Conservation (phyloP, 2,113 vertebrate species). For the Clupea harengus region DNA sequence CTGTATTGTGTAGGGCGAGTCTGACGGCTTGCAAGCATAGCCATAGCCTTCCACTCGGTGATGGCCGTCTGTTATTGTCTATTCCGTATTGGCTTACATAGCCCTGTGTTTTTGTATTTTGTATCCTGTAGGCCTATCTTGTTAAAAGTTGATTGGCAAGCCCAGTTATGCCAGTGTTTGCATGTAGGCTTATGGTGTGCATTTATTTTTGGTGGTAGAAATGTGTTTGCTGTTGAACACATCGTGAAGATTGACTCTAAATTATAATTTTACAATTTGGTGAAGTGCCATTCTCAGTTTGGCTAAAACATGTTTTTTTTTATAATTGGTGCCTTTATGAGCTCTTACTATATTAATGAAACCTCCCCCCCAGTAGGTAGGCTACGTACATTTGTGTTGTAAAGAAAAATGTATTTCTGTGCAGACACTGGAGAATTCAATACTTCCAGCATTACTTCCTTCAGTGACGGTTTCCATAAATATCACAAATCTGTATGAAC, state of each 20-base stretch:
- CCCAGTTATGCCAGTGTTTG: not conserved
- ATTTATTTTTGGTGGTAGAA: not conserved
- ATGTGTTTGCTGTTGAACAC: not conserved
- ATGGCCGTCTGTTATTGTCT: constrained; percentile 11
- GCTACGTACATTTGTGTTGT: not conserved
- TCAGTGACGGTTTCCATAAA: not conserved
- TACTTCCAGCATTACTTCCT: not conserved
- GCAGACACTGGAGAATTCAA: not conserved
- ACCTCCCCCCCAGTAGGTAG: not conserved
- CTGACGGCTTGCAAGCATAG: constrained; percentile 1
- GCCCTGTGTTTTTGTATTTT: not conserved
- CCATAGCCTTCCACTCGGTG: not conserved
- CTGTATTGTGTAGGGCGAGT: constrained; percentile 1
- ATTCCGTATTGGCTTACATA: not conserved
- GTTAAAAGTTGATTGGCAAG: not conserved
- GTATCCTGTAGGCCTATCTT: not conserved
- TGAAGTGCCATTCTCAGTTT: too few species aligned
- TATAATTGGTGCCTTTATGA: not conserved
- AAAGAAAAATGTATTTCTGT: not conserved
- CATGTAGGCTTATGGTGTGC: not conserved
- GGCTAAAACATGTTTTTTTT: not conserved
- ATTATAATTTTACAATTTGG: not conserved
- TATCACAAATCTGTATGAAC: not conserved
- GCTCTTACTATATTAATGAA: not conserved
- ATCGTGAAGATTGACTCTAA: not conserved